Evolutionary conservation across 2,888 invertebrate genomes (phyloP), one percentile per base, ranked within the genome.

Genomic region (Hirudinaria manillensis): DNA sequence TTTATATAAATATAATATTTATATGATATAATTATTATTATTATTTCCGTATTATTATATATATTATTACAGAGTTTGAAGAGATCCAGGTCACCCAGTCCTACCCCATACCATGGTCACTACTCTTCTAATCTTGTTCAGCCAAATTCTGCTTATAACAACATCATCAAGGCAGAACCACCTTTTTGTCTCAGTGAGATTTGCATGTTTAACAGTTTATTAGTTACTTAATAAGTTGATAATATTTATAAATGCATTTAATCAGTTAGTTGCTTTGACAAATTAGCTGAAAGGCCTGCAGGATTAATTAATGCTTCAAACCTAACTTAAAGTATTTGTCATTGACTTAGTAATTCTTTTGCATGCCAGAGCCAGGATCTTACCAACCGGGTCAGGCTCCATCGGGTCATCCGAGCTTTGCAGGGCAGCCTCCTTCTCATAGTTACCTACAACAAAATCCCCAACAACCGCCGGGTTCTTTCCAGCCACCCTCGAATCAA

Each of bases 51-150:
- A 16, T 16, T 53, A 16, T 16, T 53, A 21, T 53, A 53, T 16
- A 16, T 61, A 61, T 27, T 61, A 27, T 61, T 24, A 10, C n/a
- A 61, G 61, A 61, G 29, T 61, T 78, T 83, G 74, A 84, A 84
- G 78, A 77, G 84, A 76, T 79, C 80, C 19, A 79, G 83, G 19
- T 83, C 83, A 2, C 83, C 84, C 0, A 81, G 83, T 0, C 81
- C 83, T 0, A 76, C 81, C 3, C 78, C 83, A 10, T 78, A 79
- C 2, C 82, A 81, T 73, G 81, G 81, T 67, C 79, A 80, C 34
- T 81, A 79, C 71, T 78, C 79, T 73, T 45, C 79, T 67, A 67
- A 79, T 45, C 53, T 75, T 24, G 79, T 80, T 66, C 79, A 78
- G 68, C 73, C 78, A 0, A 75, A 79, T 72, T 77, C 75, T 13